Evolutionary conservation across 1,140 invertebrate species (phyloP), one percentile per base, ranked within the genome.

Genomic region (Leptinotarsa lineolata): DNA sequence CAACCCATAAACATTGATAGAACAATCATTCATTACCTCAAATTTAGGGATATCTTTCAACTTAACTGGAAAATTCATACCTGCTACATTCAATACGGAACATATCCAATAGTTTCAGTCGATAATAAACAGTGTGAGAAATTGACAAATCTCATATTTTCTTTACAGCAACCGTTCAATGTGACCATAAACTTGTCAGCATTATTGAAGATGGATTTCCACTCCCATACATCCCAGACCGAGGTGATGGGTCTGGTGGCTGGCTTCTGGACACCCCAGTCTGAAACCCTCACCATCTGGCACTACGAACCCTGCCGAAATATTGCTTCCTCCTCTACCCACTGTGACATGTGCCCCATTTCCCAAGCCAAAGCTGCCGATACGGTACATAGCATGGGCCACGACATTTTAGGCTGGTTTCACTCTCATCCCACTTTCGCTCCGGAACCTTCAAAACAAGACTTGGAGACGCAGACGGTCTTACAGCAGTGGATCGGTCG

Each of bases 241-340:
- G 92, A 93, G 85, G 91, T 93, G 21, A 92, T 92, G 87, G 92
- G 92, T 20, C 86, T 93, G 72, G 80, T 92, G 54, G 92, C 90
- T 21, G 92, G 91, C 3, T 83, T 81, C 71, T 84, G 84, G 81
- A 76, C 83, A 15, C 74, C 82, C 15, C 60, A 75, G 44, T 68
- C 68, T 45, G 78, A 77, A 70, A 83, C 79, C 48, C 78, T 88
- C 39, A 78, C 81, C n/a, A 85, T 90, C 79, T 81, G 79, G 69
- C 80, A 85, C 76, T 86, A 91, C 81, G 87, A 87, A 77, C 85
- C 89, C 21, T 91, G 86, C 85, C 86, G 80, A 79, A 91, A 86
- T 82, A 81, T 86, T 20, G 81, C 80, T 11, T 87, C 90, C 73
- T 90, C 88, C 45, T 85, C 86, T 39, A 89, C 91, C 39, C 91